Base-by-base conservation (phyloP, 2,113 vertebrate species). In the Macquaria australasica region DNA sequence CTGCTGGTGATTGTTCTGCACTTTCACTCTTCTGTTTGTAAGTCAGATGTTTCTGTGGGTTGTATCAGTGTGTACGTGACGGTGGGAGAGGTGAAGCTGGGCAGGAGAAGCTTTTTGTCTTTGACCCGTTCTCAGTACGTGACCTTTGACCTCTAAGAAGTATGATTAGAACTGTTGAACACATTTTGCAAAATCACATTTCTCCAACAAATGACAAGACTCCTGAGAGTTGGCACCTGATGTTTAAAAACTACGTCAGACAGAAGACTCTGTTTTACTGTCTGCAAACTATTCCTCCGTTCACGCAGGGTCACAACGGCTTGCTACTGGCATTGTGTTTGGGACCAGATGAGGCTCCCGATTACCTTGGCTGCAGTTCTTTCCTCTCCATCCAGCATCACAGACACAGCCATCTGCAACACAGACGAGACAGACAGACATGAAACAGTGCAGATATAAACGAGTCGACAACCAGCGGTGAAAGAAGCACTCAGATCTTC, bases 281-380 rank as follows among this genome's bases (percentile, higher is more conserved):
- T n/a, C n/a, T n/a, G n/a, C n/a, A n/a, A n/a, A n/a, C n/a, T n/a
- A n/a, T n/a, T n/a, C n/a, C n/a, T n/a, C n/a, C 4, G 12, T 48
- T 48, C 14, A 14, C 14, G 14, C 12, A 48, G 45, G 45, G 12
- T 48, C 16, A 48, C 5, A 48, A 48, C 45, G 12, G 4, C 48
- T 16, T 16, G 11, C 45, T 48, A 43, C 11, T 43, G 41, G 41
- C n/a, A n/a, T n/a, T n/a, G n/a, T n/a, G 72, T 31, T n/a, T 8
- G 39, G 1, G 55, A 18, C 0, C 18, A 20, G 16, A 20, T 20
- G 6, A 20, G 60, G 0, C 31, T 18, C 0, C 0, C 43, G 1
- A 56, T 94, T 95, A 99, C 98, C 97, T 96, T 96, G 89, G 8
- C 94, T 96, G 92, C 98, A 99, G 94, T 96, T 96, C 41, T 81